Evolutionary conservation across 2,888 invertebrate species (phyloP), one percentile per base, ranked within the genome.

Genomic region (Diaprepes abbreviatus): DNA sequence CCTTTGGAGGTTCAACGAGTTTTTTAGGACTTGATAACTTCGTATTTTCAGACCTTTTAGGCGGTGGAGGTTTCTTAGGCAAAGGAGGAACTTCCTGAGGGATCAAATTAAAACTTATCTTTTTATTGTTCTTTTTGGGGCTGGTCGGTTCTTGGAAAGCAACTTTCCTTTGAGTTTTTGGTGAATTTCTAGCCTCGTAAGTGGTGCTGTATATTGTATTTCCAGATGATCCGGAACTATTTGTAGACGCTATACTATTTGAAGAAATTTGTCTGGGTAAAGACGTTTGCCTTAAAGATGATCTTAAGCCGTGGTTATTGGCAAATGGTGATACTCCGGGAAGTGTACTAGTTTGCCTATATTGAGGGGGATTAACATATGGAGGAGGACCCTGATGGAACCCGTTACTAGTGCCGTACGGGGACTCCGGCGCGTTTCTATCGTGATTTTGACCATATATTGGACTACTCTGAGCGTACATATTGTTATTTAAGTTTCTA

Each of bases 11-110:
- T 78, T 93, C 92, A 0, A 89, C 88, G 24, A 93, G 83, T 76
- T 92, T 92, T 81, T 92, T 93, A 2, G 93, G 93, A 6, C 92
- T 92, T 1, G 93, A 89, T 1, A 93, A 85, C 50, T 89, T 87
- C 0, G 92, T 92, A 73, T 88, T 88, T 77, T 94, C 93, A 66
- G 92, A 90, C 33, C 94, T 88, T 75, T 91, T 91, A 0, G 94
- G 94, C 19, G 93, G 92, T 73, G 89, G 85, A 0, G 93, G 93
- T 75, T 90, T 91, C 57, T 89, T 87, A 0, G 91, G 91, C 5
- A 91, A 84, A 0, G 88, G 86, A 0, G 90, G 90, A 6, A 86
- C 85, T 71, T 86, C 86, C 63, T 85, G 85, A 1, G 86, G 85
- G 4, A 85, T 82, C 50, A 91, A 80, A 81, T 89, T 90, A 75